phyloP scores from a whole-genome alignment of 2,888 invertebrate genomes.

The Agrilus cyanescens region DNA sequence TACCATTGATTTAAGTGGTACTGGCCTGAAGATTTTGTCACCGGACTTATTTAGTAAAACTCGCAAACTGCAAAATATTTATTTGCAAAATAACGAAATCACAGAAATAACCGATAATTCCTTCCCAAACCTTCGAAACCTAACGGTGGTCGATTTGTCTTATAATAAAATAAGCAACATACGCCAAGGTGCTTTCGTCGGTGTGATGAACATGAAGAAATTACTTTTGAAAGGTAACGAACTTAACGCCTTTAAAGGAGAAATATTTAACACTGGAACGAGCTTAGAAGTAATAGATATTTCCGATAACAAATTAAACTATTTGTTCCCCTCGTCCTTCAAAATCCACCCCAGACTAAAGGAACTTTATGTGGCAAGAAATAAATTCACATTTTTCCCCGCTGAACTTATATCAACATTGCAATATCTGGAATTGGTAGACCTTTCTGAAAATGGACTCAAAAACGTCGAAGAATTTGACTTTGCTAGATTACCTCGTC shows the following conservation, averaged over 20 bases:
- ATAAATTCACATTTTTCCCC: slow-evolving; percentile 76
- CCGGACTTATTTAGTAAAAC: slow-evolving; percentile 59
- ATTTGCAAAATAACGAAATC: slow-evolving; percentile 60
- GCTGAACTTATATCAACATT: slow-evolving; percentile 70
- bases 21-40: slow-evolving; percentile 61
- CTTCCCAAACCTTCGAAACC: slow-evolving; percentile 64
- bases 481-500: slow-evolving; percentile 67
- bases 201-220: slow-evolving; percentile 60
- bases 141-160: slow-evolving; percentile 65
- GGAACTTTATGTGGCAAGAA: slow-evolving; percentile 57
- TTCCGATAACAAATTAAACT: slow-evolving; percentile 67
- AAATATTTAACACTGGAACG: slow-evolving; percentile 74
- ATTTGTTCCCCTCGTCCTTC: slow-evolving; percentile 75
- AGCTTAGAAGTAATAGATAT: slow-evolving; percentile 71
- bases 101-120: slow-evolving; percentile 66
- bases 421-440: slow-evolving; percentile 63
- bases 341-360: slow-evolving; percentile 69
- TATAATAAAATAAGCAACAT: slow-evolving; percentile 68
- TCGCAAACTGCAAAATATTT: slow-evolving; percentile 52
- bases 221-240: slow-evolving; percentile 66
- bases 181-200: slow-evolving; percentile 63
- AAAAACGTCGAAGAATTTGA: slow-evolving; percentile 73
- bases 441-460: slow-evolving; percentile 64
- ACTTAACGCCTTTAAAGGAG: slow-evolving; percentile 68
- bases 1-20: slow-evolving; percentile 61